Evolutionary conservation across 2,888 invertebrate genomes (phyloP), one percentile per base, ranked within the genome.

Genomic region (Eilema caniola): DNA sequence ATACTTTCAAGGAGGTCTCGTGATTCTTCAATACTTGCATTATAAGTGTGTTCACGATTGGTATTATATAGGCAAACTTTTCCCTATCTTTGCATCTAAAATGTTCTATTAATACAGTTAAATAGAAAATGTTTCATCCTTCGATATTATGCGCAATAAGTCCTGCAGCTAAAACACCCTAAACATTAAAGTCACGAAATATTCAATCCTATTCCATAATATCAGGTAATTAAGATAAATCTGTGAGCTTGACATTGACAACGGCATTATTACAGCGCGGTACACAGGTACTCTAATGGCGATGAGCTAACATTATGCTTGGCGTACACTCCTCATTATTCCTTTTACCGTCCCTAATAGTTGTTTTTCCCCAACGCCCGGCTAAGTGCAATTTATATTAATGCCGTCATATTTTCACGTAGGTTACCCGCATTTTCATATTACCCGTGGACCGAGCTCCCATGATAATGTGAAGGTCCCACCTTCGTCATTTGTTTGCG

Each of bases 341-440:
- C 80, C 82, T 81, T 77, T 77, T 73, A 79, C 76, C 78, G 69
- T 72, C 73, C 72, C 78, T 86, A 86, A 85, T 90, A 91, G 91
- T 90, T 90, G 90, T 91, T 93, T 92, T 92, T 89, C 89, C 87
- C 84, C 82, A 82, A 80, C 87, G 83, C 79, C 78, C 77, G 80
- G 85, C 90, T 90, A 92, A 92, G 93, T 92, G 91, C 92, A 93
- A 93, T 93, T 93, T 93, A 92, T 93, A 93, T 94, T 93, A 93
- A 93, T 92, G 90, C 86, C 90, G 86, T 92, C 91, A 94, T 93
- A 94, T 93, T 94, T 94, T 92, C 90, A 86, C 86, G 91, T 83
- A 90, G 92, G 91, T 91, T 93, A 90, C 89, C 92, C 93, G 84
- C 92, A 92, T 93, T 93, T 93, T 93, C 92, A 93, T 93, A 91